Base-by-base conservation (phyloP, 2,888 invertebrate species). In the Hemicrepidius hirtus region DNA sequence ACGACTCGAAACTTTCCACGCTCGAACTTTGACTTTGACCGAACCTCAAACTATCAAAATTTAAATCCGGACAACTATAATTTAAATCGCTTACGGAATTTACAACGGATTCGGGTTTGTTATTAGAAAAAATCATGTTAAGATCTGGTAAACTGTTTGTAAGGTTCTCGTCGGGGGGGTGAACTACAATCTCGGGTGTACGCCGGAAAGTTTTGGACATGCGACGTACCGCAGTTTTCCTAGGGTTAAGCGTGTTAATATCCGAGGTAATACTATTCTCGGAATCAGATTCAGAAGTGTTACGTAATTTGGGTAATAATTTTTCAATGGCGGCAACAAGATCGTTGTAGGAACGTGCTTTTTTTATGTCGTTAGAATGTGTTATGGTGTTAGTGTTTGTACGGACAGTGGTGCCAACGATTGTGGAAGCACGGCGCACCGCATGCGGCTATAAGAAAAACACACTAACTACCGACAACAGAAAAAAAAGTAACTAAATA, bases 401-500 rank as follows among this genome's bases (percentile, higher is more conserved):
- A 16, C 49, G 75, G 55, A 68, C 79, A 80, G 83, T 82, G 82
- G 82, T 84, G 84, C 84, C 84, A 82, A 83, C 79, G 74, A 78
- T 74, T 74, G 78, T 74, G 66, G 78, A 75, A 78, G 81, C 80
- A 81, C 77, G 80, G 82, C 80, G 80, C 78, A 80, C 81, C 76
- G 79, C 84, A 84, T 83, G 84, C 84, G 79, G 83, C 85, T 85
- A 86, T 81, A 85, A 85, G 80, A 82, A 80, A 82, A 82, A 83
- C 82, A 81, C 77, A 79, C 76, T 76, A 78, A 75, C 80, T 76
- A 78, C 75, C 74, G 68, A 76, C 73, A 75, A 67, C 46, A 75
- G 49, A 70, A 66, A 57, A 70, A 46, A 64, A 68, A 32, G 37
- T 62, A 60, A 67, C 40, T 70, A 44, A 73, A 64, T 50, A 57